Conservation (phyloP, 2,797 vertebrate genomes). For the Austrolebias charrua region DNA sequence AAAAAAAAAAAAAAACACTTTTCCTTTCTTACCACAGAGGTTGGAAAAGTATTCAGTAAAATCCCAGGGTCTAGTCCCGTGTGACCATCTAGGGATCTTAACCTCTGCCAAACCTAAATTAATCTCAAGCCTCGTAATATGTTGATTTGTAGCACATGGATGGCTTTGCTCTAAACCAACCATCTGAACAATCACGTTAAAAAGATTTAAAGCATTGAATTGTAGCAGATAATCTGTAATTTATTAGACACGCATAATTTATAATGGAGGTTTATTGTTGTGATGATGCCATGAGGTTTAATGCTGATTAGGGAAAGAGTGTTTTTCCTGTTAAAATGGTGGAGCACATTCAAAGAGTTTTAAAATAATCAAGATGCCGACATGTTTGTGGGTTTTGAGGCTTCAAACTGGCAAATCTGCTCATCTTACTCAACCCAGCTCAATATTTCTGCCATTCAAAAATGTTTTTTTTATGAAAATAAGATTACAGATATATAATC, state of each 20-base stretch:
- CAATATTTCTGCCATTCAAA: slow-evolving; percentile 35
- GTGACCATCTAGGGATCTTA: slow-evolving; percentile 41
- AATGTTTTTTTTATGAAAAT: slow-evolving; percentile 52
- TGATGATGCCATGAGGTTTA: neutral
- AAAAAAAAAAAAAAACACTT: too few relatives aligned
- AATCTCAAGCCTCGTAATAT: slow-evolving; percentile 38
- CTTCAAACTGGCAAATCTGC: slow-evolving; percentile 23
- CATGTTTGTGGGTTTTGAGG: slow-evolving; percentile 16
- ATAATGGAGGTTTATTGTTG: neutral
- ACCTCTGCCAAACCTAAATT: slow-evolving; percentile 43
- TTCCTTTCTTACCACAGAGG: slow-evolving; percentile 27
- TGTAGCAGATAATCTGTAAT: slow-evolving; percentile 14
- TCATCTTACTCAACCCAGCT: slow-evolving; percentile 13
- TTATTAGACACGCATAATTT: slow-evolving; percentile 15
- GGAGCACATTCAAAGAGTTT: neutral
- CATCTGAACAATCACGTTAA: slow-evolving; percentile 25
- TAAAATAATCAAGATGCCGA: slow-evolving; percentile 2
- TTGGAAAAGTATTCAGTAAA: slow-evolving; percentile 22
- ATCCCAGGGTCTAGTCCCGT: slow-evolving; percentile 39
- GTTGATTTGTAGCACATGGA: slow-evolving; percentile 29
- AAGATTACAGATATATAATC: slow-evolving; percentile 53
- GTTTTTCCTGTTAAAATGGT: neutral
- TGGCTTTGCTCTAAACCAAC: slow-evolving; percentile 23
- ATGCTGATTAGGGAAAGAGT: slow-evolving; percentile 16
- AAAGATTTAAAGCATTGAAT: slow-evolving; percentile 14